A percentile compares a stretch with the other conserved stretches of the same genome.
These are phyloP conservation scores for Dipodomys spectabilis DNA, from an alignment of 2,113 vertebrate genomes.

Conservation along the genomic window DNA sequence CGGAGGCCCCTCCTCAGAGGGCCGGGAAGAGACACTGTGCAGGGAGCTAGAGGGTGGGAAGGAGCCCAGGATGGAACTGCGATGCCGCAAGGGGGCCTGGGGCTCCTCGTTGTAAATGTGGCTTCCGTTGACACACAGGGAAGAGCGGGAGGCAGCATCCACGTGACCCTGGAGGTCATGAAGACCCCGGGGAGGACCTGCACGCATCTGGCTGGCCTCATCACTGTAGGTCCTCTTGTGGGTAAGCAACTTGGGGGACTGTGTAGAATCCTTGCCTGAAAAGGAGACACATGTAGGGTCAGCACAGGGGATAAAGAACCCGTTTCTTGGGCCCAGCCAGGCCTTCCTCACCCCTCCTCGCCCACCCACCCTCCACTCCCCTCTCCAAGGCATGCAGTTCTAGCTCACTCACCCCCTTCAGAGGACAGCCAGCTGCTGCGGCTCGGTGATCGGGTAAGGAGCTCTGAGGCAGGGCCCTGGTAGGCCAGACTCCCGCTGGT, in stretches of 20 bases:
- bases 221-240: constrained; percentile 92
- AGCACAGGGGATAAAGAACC: rapidly evolving
- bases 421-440: constrained; percentile 93
- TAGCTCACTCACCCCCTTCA: constrained; percentile 90
- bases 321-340: rapidly evolving
- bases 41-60: constrained; percentile 86
- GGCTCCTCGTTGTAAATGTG: constrained; percentile 88
- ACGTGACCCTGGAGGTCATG: constrained; percentile 88
- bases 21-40: constrained; percentile 83
- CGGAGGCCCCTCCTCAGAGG: constrained; percentile 78
- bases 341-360: background rate
- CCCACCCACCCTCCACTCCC: background rate
- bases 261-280: constrained; percentile 81
- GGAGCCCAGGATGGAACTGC: constrained; percentile 84
- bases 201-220: constrained; percentile 87
- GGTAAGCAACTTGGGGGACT: constrained; percentile 90
- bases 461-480: constrained; percentile 88
- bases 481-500: constrained; percentile 92
- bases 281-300: background rate
- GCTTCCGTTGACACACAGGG: constrained; percentile 94
- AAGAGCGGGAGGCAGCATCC: constrained; percentile 88
- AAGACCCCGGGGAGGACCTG: constrained; percentile 80
- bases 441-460: constrained; percentile 88
- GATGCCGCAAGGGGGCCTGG: constrained; percentile 76
- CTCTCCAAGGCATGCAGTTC: rapidly evolving